phyloP scores from a whole-genome alignment of 2,797 vertebrate species.

The Silurus lanzhouensis region DNA sequence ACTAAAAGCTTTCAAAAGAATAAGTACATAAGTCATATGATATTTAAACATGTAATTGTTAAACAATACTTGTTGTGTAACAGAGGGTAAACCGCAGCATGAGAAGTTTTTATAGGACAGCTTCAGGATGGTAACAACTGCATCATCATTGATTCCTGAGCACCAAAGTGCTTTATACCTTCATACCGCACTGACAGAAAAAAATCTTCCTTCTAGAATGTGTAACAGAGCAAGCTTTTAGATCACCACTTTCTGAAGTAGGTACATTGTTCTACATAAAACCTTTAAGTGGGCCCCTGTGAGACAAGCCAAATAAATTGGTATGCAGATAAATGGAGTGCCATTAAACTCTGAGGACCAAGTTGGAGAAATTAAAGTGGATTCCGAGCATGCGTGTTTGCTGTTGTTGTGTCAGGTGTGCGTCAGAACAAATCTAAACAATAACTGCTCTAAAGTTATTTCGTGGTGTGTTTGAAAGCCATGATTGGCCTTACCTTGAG shows the following conservation, averaged over 20 bases:
- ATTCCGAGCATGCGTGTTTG: neutral
- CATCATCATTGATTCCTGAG: neutral
- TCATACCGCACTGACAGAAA: neutral
- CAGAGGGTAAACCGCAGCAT: no score
- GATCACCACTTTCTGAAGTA: neutral
- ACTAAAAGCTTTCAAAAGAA: no score
- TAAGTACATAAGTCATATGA: no score
- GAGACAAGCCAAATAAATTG: constrained; percentile 9
- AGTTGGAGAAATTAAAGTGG: neutral
- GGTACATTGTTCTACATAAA: neutral
- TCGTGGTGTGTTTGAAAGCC: neutral
- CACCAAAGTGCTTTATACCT: neutral
- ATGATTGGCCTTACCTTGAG: neutral
- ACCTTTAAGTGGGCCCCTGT: neutral
- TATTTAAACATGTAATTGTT: no score
- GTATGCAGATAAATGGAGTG: neutral
- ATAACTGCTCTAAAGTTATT: neutral
- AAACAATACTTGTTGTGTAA: no score
- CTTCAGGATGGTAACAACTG: neutral
- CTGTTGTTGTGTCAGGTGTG: neutral
- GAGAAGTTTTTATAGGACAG: no score
- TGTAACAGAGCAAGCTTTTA: neutral
- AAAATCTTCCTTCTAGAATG: neutral
- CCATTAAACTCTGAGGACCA: neutral
- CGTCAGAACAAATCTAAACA: neutral